Evolutionary conservation across 2,797 vertebrate species (phyloP), one percentile per base, ranked within the genome.

Genomic region (Lophotriccus pileatus): DNA sequence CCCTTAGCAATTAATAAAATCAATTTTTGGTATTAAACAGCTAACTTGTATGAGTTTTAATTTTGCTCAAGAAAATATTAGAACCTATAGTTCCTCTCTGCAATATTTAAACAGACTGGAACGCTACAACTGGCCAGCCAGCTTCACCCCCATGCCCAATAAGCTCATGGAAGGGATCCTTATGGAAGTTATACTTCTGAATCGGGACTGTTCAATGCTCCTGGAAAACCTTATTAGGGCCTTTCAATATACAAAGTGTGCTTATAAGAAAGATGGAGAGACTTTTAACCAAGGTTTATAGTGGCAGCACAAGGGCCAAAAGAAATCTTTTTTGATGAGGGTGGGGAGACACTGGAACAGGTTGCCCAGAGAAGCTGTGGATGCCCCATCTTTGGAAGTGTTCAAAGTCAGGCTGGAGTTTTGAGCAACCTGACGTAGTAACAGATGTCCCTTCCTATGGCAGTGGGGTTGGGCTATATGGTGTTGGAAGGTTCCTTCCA

Each of bases 301-400:
- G 7, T 39, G 28, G 12, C 6, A 77, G 39, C 21, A 56, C 1
- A 50, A 10, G 14, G 5, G 14, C 6, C 10, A 64, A 78, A 39
- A 78, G 1, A 66, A 32, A 1, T 8, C 17, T 60, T 69, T 52
- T 53, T 27, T 34, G 44, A 14, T 46, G 52, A n/a, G 8, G 13
- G 3, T 21, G 11, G 5, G 7, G 12, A 60, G 19, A 36, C 16
- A n/a, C 25, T 66, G 67, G 39, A 73, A 67, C 5, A 84, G 14
- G 17, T 6, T 67, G 47, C 9, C 16, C 36, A 43, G 41, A 44
- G 32, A 74, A 67, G 14, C 5, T 73, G 34, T 10, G 19, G 20
- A 39, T 53, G n/a, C 6, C 19, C 34, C 25, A 59, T 32, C 0
- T 0, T 0, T 30, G 16, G 24, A 75, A 49, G 10, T 28, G 10